A percentile compares a stretch with the other conserved stretches of the same genome.
These are phyloP conservation scores for Hippocampus kuda DNA, from an alignment of 2,797 vertebrate species.

Conservation along the genomic window DNA sequence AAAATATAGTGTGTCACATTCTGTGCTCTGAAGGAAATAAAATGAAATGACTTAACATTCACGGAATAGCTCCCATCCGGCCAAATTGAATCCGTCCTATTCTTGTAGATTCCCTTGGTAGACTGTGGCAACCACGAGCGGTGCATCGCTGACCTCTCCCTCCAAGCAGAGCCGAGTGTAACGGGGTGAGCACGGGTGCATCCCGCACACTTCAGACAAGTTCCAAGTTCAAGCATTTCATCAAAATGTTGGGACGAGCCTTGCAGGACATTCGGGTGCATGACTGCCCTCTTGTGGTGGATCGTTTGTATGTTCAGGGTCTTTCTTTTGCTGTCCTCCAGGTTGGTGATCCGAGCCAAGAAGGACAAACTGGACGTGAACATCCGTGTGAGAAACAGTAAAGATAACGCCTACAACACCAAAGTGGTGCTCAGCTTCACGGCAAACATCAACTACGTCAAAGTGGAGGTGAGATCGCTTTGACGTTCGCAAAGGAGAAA, in stretches of 20 bases:
- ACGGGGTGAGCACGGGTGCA: constrained; percentile 49
- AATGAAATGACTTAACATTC: no score
- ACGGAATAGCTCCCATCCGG: not conserved
- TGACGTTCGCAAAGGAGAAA: no score
- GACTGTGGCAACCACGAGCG: constrained; percentile 81
- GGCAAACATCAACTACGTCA: constrained; percentile 85
- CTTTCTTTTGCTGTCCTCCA: constrained; percentile 21
- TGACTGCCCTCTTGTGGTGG: constrained; percentile 43
- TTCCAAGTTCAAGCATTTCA: not conserved
- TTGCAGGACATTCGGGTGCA: not conserved
- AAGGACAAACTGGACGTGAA: constrained; percentile 76
- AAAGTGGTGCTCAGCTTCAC: constrained; percentile 77
- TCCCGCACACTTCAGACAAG: not conserved
- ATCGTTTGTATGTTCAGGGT: not conserved
- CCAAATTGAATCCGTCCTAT: not conserved
- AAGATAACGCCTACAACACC: constrained; percentile 91
- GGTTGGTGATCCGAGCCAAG: constrained; percentile 70
- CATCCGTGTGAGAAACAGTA: constrained; percentile 73
- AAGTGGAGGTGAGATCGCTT: constrained; percentile 76
- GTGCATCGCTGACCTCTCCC: constrained; percentile 81
- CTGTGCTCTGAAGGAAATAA: not conserved
- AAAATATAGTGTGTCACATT: not conserved
- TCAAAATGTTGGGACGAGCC: not conserved
- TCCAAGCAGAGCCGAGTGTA: constrained; percentile 66
- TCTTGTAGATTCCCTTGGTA: constrained; percentile 67